phyloP scores from a whole-genome alignment of 2,113 vertebrate species.

The Aldabrachelys gigantea region DNA sequence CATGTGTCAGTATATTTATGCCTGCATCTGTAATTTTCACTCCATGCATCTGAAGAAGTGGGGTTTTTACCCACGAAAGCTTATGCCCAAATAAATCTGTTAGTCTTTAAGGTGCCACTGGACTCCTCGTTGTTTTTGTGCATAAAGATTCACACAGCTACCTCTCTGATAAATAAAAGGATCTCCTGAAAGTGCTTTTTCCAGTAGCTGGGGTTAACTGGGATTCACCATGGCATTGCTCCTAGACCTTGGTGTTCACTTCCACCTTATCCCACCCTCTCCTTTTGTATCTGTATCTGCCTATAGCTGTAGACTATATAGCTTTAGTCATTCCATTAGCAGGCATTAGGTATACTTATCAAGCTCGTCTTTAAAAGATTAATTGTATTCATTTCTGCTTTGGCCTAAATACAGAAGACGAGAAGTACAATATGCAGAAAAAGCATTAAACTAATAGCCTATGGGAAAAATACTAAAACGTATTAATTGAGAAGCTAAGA shows the following conservation, averaged over 20 bases:
- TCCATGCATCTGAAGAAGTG: no score
- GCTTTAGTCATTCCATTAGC: neutral
- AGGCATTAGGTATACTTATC: neutral
- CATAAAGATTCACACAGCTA: neutral
- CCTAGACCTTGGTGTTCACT: neutral
- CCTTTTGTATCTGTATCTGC: neutral
- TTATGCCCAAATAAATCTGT: no score
- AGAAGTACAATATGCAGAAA: neutral
- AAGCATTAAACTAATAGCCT: neutral
- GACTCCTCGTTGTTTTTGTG: no score
- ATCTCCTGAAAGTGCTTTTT: neutral
- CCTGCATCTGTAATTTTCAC: no score
- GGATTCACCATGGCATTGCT: neutral
- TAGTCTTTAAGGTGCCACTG: no score
- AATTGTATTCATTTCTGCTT: neutral
- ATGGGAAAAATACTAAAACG: neutral
- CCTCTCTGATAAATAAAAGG: accelerated
- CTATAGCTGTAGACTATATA: neutral
- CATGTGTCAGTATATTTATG: no score
- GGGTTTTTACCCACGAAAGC: no score
- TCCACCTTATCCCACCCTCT: neutral
- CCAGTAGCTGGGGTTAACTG: neutral
- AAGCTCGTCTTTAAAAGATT: neutral
- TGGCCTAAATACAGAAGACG: neutral
- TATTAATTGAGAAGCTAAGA: neutral